Percentiles rank a stretch among this genome's conserved stretches.
These are phyloP conservation scores for Eulemur rufifrons DNA, from an alignment of 2,113 vertebrate genomes.

Conservation along the genomic window DNA sequence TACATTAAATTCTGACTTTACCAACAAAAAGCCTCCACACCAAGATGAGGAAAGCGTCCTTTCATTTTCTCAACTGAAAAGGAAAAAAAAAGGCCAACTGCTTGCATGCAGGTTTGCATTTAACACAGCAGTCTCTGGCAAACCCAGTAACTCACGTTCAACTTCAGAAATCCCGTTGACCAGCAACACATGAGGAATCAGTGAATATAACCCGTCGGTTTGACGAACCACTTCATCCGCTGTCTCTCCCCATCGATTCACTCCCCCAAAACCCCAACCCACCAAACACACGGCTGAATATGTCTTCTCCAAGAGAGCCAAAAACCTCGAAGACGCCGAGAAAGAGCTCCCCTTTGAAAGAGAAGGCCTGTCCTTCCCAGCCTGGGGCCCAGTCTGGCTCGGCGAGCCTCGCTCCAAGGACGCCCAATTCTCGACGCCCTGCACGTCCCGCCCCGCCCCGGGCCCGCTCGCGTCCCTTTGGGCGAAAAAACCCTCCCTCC, in stretches of 20 bases:
- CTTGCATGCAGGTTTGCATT: constrained; percentile 13
- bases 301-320: neutral
- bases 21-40: constrained; percentile 38
- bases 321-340: neutral
- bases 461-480: neutral
- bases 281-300: neutral
- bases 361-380: neutral
- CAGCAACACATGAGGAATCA: neutral
- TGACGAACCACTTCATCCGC: neutral
- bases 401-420: neutral
- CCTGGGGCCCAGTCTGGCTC: neutral
- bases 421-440: neutral
- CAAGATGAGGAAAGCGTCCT: neutral
- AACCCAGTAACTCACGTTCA: neutral
- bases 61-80: neutral
- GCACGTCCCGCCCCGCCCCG: constrained; percentile 23
- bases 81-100: neutral
- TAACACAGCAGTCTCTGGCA: neutral
- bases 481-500: neutral
- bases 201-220: neutral
- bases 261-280: neutral
- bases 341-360: neutral
- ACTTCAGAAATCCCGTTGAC: neutral
- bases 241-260: neutral
- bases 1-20: neutral